Base-by-base conservation (phyloP, 2,888 invertebrate genomes). In the Hipparchia semele region DNA sequence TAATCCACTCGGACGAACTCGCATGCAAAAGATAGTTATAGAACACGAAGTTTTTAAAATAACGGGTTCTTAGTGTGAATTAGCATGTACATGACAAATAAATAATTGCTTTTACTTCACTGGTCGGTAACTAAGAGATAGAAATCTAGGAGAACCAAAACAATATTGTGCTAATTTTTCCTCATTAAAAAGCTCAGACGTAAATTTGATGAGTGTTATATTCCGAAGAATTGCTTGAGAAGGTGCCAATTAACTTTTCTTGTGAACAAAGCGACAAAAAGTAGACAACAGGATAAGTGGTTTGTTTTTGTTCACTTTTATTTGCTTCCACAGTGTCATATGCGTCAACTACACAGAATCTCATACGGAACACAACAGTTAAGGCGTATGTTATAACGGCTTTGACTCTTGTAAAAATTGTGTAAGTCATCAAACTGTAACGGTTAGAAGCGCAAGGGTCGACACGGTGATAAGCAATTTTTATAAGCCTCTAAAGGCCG, bases 331-430 rank as follows among this genome's bases (percentile, higher is more conserved):
- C 45, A 66, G 83, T 82, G 81, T 76, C 64, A 84, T 71, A 54
- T 85, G 78, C 86, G 85, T 87, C 87, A 87, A 72, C 76, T 69
- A 64, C 59, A 68, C 45, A 54, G 69, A 66, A 74, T 59, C 67
- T 45, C n/a, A 46, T 61, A 70, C 60, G 60, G 70, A 73, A 73
- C 68, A 70, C 23, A 74, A 71, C 62, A 69, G 64, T 71, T 67
- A 70, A 70, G 67, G 73, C 53, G 65, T 66, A 9, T n/a, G n/a
- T 53, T 67, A 75, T 72, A 70, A 75, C 68, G 53, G 49, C 54
- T 62, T 67, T 58, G 72, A 73, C 59, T 33, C 59, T 59, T 75
- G 66, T 70, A 73, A 73, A 79, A 72, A 77, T 78, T 80, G 74
- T 77, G 60, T 67, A 68, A 70, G 23, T 23, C 23, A 23, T 23